Base-by-base conservation (phyloP, 2,888 invertebrate genomes). In the Stegophylla sp. region DNA sequence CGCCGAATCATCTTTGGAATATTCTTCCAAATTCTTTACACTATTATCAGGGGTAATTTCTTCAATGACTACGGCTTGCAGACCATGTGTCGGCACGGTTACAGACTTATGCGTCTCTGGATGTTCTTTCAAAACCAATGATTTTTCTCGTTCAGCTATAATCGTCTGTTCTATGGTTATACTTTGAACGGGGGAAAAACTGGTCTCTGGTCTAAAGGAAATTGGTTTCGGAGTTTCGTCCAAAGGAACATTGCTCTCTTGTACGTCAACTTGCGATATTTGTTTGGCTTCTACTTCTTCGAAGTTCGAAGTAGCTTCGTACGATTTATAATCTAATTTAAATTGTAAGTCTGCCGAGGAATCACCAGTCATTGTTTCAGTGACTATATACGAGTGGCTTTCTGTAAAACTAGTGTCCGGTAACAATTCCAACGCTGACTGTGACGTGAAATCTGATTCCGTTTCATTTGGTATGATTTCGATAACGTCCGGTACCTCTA, bases 381-480 rank as follows among this genome's bases (percentile, higher is more conserved):
- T 89, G 13, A 91, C 88, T 61, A 89, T 87, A 93, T 85, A 51
- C 91, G 87, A 85, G 92, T 91, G 83, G 89, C 88, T 41, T 90
- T 87, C 83, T 89, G 34, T 71, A 61, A 79, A 71, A 71, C 69
- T 79, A 28, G 67, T 71, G 4, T 51, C 41, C 45, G 79, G 69
- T 23, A 51, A 61, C 48, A 71, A 20, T 63, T 79, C 23, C 13
- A 59, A n/a, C 10, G 41, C 17, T 34, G 69, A 26, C 23, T 45
- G 88, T 20, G 88, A 85, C 17, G 86, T 84, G 41, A 92, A 88
- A 66, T 89, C 87, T 66, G 88, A 88, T 88, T 92, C 92, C 61
- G 89, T 89, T 87, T 93, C 93, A 86, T 92, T 91, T 12, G 91
- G 85, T n/a, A 90, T 85, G 0, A 91, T 88, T 84, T 90, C 88